Evolutionary conservation across 2,888 invertebrate genomes (phyloP).

Genomic region (Micoletzkya japonica): DNA sequence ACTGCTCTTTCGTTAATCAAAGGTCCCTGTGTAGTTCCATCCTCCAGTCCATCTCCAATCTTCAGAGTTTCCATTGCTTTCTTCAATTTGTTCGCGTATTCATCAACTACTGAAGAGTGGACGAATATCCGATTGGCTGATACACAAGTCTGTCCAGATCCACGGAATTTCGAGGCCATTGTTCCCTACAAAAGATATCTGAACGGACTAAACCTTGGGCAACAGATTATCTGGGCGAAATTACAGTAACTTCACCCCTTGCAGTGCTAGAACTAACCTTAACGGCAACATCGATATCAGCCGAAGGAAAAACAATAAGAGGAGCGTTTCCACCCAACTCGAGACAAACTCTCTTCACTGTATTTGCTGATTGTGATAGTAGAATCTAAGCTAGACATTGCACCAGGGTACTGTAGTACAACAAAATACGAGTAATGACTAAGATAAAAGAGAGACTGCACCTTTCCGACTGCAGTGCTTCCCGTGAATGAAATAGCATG

Average conservation of each 20-base stretch:
- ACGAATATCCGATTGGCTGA: constrained; percentile 87
- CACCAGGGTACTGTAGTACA: background rate
- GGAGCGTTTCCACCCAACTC: constrained; percentile 98
- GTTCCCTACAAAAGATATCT: constrained; percentile 71
- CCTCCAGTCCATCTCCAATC: constrained; percentile 79
- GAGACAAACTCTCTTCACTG: constrained; percentile 85
- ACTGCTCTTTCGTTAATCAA: constrained; percentile 76
- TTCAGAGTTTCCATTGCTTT: constrained; percentile 72
- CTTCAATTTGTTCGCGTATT: constrained; percentile 78
- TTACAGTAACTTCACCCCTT: background rate
- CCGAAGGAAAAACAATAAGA: constrained; percentile 90
- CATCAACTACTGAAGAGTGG: constrained; percentile 78
- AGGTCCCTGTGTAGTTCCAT: constrained; percentile 81
- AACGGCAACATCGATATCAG: constrained; percentile 83
- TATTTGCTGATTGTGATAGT: constrained; percentile 81
- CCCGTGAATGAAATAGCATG: constrained; percentile 89
- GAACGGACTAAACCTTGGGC: background rate
- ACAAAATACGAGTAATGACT: background rate
- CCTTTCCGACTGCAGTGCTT: constrained; percentile 89
- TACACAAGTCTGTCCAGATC: constrained; percentile 92
- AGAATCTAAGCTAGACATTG: constrained; percentile 65
- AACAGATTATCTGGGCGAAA: background rate
- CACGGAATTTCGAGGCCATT: constrained; percentile 89
- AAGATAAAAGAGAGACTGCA: constrained; percentile 62
- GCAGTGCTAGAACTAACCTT: no score